Conservation (phyloP, 2,113 vertebrate genomes). For the Merops nubicus region DNA sequence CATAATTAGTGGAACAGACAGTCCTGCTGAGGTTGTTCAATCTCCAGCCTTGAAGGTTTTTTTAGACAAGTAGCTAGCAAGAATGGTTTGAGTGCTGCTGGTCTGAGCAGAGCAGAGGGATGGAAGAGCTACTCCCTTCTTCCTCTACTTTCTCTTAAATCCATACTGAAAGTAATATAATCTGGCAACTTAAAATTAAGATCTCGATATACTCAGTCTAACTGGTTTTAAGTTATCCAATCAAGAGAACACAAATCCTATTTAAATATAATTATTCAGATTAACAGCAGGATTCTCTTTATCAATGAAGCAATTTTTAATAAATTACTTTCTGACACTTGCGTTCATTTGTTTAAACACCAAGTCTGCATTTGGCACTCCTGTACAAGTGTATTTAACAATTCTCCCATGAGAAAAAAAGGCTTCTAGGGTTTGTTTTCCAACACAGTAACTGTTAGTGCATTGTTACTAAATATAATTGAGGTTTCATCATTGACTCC, state of each 20-base stretch:
- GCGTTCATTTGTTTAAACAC: background rate
- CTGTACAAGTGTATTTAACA: background rate
- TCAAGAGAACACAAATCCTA: background rate
- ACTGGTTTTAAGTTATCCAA: background rate
- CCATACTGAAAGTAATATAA: background rate
- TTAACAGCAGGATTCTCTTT: background rate
- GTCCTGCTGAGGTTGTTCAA: background rate
- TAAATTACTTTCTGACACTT: background rate
- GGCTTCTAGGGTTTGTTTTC: background rate
- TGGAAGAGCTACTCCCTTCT: background rate
- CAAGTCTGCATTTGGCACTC: background rate
- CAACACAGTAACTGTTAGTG: background rate
- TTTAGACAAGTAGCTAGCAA: background rate
- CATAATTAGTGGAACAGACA: rapidly evolving
- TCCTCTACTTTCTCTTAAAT: background rate
- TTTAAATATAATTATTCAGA: background rate
- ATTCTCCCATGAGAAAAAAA: background rate
- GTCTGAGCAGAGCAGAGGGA: background rate
- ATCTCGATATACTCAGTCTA: background rate
- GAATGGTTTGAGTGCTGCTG: background rate
- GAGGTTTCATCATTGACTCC: background rate
- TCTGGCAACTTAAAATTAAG: background rate
- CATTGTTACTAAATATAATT: background rate
- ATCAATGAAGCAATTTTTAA: background rate
- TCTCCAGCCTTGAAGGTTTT: background rate